phyloP scores from a whole-genome alignment of 2,797 vertebrate species.

The Helarctos malayanus region DNA sequence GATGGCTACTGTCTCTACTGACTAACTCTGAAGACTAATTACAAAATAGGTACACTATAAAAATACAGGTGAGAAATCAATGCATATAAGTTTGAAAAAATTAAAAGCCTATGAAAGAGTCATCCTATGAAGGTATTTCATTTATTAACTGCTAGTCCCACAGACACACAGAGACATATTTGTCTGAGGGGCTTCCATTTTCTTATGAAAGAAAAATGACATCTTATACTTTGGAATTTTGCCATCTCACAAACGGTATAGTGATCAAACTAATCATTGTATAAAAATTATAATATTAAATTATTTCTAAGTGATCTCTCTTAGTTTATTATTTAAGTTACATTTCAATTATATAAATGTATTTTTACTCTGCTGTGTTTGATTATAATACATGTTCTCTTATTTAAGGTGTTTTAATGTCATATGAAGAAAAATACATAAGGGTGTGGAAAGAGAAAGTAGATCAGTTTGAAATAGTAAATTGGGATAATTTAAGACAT shows the following conservation, averaged over 20 bases:
- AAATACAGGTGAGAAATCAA: not conserved
- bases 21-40: not conserved
- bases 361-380: not conserved
- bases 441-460: not conserved
- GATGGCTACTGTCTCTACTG: not conserved
- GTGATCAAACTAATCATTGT: not conserved
- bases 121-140: not conserved
- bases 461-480: not conserved
- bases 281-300: slow-evolving; percentile 20
- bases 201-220: not conserved
- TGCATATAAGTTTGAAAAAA: not conserved
- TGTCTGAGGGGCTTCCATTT: not conserved
- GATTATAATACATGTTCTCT: not conserved
- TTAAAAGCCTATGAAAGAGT: not conserved
- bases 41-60: not conserved
- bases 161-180: not conserved
- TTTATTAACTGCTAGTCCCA: not conserved
- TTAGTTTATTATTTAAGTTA: not conserved
- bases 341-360: not conserved
- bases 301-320: not conserved
- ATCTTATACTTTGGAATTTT: not conserved
- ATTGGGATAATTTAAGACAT: not conserved
- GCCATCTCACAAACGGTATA: not conserved
- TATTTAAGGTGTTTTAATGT: not conserved
- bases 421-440: not conserved